Evolutionary conservation across 2,888 invertebrate genomes (phyloP), one percentile per base, ranked within the genome.

Genomic region (Diarsia rubi): DNA sequence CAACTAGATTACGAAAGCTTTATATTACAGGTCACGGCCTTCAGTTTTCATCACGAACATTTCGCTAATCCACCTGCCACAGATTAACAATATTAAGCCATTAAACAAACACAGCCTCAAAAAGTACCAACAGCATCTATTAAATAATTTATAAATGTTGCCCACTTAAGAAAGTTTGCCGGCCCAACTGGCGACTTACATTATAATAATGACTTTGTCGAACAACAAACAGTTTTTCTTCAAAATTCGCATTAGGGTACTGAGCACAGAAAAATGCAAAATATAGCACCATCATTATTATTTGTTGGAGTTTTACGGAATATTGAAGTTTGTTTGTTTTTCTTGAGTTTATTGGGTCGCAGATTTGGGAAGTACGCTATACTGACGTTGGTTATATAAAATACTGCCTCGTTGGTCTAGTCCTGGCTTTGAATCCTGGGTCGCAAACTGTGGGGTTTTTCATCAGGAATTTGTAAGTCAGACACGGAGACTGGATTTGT

Each of bases 131-230:
- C 49, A 84, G 69, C 72, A 72, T 73, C 85, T 90, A 85, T 84
- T 88, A 82, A 88, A 90, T 89, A 90, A 90, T 90, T 84, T 88
- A 89, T 88, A 87, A 77, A 84, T 83, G 79, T 75, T 75, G 81
- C 78, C 85, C 88, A 88, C 87, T 88, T 88, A 88, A 84, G 88
- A 74, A 86, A 88, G 80, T 88, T 86, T 83, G 88, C 82, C 86
- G 76, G 87, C 82, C 93, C 95, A 95, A 93, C 94, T 95, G 94
- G 92, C 94, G 95, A 93, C 93, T 90, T 88, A 90, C 92, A 95
- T 96, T 96, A 95, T 93, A 90, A 93, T 96, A 96, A 96, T 92
- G 94, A 95, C 93, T 83, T 93, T 93, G 89, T 88, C 73, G 78
- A 92, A 92, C 93, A 94, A 92, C 93, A 89, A 89, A 89, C 89